Evolutionary conservation across 2,888 invertebrate genomes (phyloP), one percentile per base, ranked within the genome.

Genomic region (Abrostola tripartita): DNA sequence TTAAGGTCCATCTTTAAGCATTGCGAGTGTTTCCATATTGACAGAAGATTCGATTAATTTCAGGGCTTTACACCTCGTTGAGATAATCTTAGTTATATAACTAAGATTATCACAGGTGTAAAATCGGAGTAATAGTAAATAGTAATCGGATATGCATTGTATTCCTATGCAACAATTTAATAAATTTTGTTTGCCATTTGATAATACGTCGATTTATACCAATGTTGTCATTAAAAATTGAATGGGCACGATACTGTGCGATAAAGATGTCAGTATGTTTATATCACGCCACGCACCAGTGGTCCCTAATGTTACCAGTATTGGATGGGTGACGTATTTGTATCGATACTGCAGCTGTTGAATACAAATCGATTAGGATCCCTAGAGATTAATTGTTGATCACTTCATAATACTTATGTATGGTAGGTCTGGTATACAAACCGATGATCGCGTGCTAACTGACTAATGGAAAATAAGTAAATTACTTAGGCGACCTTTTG

Each of bases 341-440:
- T 50, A 50, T 42, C 4, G 59, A 72, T 24, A 66, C 65, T 56
- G 68, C 61, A 62, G 64, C 52, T 36, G 42, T 53, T 42, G 64
- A 65, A 78, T 69, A 65, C 58, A 66, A 70, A 66, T 60, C 55
- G 67, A 74, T 77, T 65, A 68, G 52, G 36, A 75, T 70, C 72
- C 73, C 68, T 47, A 54, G 67, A 73, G 71, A 74, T 61, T 62
- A 24, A 74, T 68, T 71, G 60, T 71, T 60, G 42, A 47, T 47
- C 24, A 14, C 44, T 65, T 65, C 14, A 68, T 59, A 72, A 70
- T 66, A 58, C 69, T 68, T 76, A 79, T 67, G 70, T 78, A 73
- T 79, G 79, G 70, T 42, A 79, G 73, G 63, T 70, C 68, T 77
- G 60, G 71, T 44, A 68, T 68, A 55, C 53, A 68, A 56, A n/a